Evolutionary conservation across 2,797 vertebrate genomes (phyloP), one percentile per base, ranked within the genome.

Genomic region (Holocentrus rufus): DNA sequence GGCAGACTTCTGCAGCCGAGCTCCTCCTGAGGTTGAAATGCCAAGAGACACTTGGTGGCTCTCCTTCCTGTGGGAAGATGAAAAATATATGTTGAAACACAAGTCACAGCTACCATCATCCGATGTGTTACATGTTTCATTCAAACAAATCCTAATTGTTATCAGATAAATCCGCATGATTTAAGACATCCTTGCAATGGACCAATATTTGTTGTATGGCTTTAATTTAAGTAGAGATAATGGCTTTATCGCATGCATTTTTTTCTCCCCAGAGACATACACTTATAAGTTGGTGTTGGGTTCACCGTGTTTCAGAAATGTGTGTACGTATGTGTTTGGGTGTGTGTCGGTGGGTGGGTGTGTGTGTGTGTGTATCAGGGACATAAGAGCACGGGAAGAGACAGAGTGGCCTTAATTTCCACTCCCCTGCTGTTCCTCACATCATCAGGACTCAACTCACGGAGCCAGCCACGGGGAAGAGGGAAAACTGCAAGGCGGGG

Each of bases 381-480:
- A 69, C 62, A 77, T 64, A 47, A 71, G 39, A 81, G 65, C 46
- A 65, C 58, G 64, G 22, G 36, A 60, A 49, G 30, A 60, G 52
- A 55, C 72, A 23, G 47, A 62, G 54, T 63, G 72, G 73, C 74
- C 79, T 84, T 80, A 69, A 78, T 83, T 84, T 76, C 49, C 54
- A 36, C 56, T 75, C 56, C 57, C 56, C 34, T n/a, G 65, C 69
- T 74, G 52, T 69, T 83, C 54, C 7, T 30, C 15, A 30, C 59
- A 65, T 65, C 34, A 54, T 83, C 72, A 57, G 36, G 59, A 87
- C 74, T 85, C 85, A 69, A 50, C 75, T 87, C 85, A 77, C 65
- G 27, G 55, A 78, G 66, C 20, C 59, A 73, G 67, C 46, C 67
- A 42, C 63, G 63, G 80, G 65, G 86, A 84, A 74, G 59, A 23